Base-by-base conservation (phyloP, 2,113 vertebrate genomes). In the Centrocercus urophasianus region DNA sequence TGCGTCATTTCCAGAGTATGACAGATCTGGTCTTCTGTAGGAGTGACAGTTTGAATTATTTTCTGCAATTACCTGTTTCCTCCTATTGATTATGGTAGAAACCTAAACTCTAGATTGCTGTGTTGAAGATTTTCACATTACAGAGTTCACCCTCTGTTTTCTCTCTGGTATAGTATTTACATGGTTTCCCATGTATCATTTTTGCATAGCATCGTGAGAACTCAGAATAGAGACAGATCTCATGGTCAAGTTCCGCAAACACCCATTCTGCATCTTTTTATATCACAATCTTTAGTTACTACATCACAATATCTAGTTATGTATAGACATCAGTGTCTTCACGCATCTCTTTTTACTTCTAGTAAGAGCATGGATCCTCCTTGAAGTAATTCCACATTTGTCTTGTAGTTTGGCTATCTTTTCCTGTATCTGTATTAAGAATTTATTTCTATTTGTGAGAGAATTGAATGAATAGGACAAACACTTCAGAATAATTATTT, bases 1-100 rank as follows among this genome's bases (percentile, higher is more conserved):
- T 76, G 57, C 36, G 82, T 92, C 78, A 42, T 71, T 94, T 75
- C 54, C 59, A 75, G 66, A 72, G 25, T 1, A 3, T 83, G 84
- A 94, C 66, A 95, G 91, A 54, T 91, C 59, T 85, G 48, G 43
- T 72, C 77, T 82, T 52, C 70, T 48, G 13, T 36, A 79, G 40
- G 30, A 93, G 40, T 1, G 2, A 22, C 30, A 78, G 28, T 76
- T 76, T 72, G 61, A 40, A 63, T 63, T 63, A 40, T 52, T 91
- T 86, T 78, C 52, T 60, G 52, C 21, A 75, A 27, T 64, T 86
- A 50, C 40, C 32, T 56, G 17, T 64, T 89, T 65, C 43, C 13
- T 87, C 21, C 28, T 72, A 10, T 40, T 56, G 52, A 30, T 60
- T 36, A 14, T 5, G 36, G 52, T 73, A 60, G 32, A 71, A 67